Evolutionary conservation across 2,113 vertebrate species (phyloP), one percentile per base, ranked within the genome.

Genomic region (Leptobrachium ailaonicum): DNA sequence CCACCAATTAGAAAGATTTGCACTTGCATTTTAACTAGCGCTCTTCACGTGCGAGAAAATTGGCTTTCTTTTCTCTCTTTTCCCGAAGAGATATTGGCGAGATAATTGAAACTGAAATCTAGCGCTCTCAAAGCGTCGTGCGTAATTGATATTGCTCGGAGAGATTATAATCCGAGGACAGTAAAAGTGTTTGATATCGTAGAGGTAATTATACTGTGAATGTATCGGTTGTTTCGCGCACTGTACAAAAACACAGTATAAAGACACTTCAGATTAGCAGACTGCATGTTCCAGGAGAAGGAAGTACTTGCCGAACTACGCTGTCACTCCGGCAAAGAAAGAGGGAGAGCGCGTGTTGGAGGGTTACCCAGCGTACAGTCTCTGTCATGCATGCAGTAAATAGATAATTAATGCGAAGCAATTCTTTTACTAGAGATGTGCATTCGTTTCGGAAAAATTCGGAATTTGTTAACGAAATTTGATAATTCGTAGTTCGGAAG

Each of bases 101-200:
- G 82, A 75, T 67, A 6, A 68, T 81, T 71, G 79, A 60, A 73
- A 74, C 43, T 43, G 71, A 77, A 80, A 80, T 12, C 66, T 62
- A 64, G 76, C 12, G 0, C 77, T 76, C 67, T 6, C 20, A 79
- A 47, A 41, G 82, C 72, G 77, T 78, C 75, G 20, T 71, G 73
- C 71, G 69, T 76, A 66, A 80, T 67, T 73, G 85, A 80, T 85
- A 74, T 82, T 84, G 84, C 83, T 13, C 0, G 50, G 77, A 72
- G 80, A 86, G 85, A 85, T 82, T 54, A 43, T 78, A 47, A 13
- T 75, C 80, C 82, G 50, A 41, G 60, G 76, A 84, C 78, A 85
- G 66, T 85, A 54, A 12, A 79, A 56, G 62, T 77, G 73, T 67
- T 78, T 76, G 73, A 74, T 68, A 2, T 75, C 74, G 77, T 75